Conservation (phyloP, 64 coral and sea anemone genomes). For the Platygyra sinensis region DNA sequence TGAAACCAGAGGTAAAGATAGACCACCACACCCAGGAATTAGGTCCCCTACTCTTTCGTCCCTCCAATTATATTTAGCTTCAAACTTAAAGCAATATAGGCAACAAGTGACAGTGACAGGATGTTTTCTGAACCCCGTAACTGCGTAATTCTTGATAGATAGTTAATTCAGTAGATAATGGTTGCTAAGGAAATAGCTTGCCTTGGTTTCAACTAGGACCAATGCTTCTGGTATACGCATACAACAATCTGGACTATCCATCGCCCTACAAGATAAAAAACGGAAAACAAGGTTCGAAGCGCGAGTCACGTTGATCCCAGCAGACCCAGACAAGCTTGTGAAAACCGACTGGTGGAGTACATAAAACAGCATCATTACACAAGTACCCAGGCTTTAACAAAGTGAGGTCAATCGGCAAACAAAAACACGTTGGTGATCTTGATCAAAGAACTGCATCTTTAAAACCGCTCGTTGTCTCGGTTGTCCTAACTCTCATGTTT, state of each 20-base stretch:
- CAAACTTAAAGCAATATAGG: too few species aligned
- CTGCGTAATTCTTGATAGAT: too few species aligned
- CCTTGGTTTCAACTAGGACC: constrained; percentile 17
- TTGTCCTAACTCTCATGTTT: not conserved
- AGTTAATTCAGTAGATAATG: too few species aligned
- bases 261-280: constrained; percentile 25
- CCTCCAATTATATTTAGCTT: too few species aligned
- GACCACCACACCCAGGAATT: too few species aligned
- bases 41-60: too few species aligned
- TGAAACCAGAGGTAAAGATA: too few species aligned
- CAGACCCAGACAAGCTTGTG: not conserved
- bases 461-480: not conserved
- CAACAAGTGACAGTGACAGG: too few species aligned
- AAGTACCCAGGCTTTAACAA: not conserved
- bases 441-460: not conserved
- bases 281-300: constrained; percentile 38
- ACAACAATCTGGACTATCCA: constrained; percentile 28
- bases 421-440: not conserved
- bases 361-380: not conserved
- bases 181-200: not conserved
- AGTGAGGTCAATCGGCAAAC: too few species aligned
- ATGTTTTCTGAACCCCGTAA: too few species aligned
- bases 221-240: constrained; percentile 35
- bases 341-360: not conserved
- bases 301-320: constrained; percentile 17